Percentiles rank a stretch among this genome's conserved stretches.
These are phyloP conservation scores for Vulpes ferrilata DNA, from an alignment of 2,113 vertebrate species.

Conservation along the genomic window DNA sequence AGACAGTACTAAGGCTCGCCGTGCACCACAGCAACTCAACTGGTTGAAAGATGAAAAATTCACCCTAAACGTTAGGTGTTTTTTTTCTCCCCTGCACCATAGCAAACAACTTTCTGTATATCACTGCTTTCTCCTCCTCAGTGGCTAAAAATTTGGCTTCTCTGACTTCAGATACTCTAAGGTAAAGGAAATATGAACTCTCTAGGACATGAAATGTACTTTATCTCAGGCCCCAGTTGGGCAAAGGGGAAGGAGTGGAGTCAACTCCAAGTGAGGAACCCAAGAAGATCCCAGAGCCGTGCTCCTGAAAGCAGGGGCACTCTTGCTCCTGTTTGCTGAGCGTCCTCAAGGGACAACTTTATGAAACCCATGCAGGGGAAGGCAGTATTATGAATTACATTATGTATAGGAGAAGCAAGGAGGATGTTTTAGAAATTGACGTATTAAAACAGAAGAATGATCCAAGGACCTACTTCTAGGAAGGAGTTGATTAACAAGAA, in stretches of 20 bases:
- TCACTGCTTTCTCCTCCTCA: background rate
- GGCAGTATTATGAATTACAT: background rate
- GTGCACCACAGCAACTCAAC: background rate
- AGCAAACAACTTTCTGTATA: background rate
- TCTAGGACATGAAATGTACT: background rate
- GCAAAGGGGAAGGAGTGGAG: background rate
- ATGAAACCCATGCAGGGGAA: fast-evolving
- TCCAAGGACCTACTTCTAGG: background rate
- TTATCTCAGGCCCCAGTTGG: background rate
- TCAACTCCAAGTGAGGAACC: background rate
- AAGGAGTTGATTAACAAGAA: background rate
- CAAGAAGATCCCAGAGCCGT: background rate
- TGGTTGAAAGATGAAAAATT: constrained; percentile 8
- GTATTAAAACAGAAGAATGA: background rate
- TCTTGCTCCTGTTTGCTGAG: background rate
- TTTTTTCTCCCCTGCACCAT: background rate
- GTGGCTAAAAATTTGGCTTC: background rate
- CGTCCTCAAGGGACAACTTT: fast-evolving
- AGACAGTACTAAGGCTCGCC: constrained; percentile 40
- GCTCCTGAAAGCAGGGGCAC: background rate
- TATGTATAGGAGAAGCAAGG: background rate
- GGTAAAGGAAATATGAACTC: background rate
- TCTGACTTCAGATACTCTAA: background rate
- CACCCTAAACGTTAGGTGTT: background rate
- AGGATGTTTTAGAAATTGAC: background rate